Conservation (phyloP, 2,888 invertebrate genomes). For the Agrilus biguttatus region DNA sequence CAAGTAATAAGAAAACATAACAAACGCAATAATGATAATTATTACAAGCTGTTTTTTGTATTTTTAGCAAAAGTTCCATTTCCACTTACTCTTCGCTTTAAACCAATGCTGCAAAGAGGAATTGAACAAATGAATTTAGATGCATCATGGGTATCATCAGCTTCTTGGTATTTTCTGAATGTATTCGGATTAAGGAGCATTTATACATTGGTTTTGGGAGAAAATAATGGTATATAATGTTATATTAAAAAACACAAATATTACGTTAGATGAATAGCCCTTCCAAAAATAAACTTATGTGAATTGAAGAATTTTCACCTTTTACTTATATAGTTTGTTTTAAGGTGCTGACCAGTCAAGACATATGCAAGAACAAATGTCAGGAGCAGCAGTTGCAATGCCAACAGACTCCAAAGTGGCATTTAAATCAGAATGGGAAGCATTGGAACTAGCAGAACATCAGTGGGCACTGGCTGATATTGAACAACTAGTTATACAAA, state of each 20-base stretch:
- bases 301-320: background rate
- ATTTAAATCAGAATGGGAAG: conserved; percentile 97
- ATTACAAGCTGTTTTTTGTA: background rate
- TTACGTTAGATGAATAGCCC: background rate
- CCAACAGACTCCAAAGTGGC: conserved; percentile 90
- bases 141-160: conserved; percentile 97
- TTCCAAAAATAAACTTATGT: background rate
- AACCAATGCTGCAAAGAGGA: conserved; percentile 95
- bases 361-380: conserved; percentile 91
- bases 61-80: conserved; percentile 83
- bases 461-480: conserved; percentile 71
- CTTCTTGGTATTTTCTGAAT: conserved; percentile 97
- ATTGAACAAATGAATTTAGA: conserved; percentile 85
- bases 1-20: conserved; percentile 32
- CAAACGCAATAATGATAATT: background rate
- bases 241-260: conserved; percentile 7
- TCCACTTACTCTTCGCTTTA: conserved; percentile 88
- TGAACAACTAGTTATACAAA: conserved; percentile 37
- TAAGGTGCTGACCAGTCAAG: conserved; percentile 81
- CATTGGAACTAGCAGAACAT: conserved; percentile 85
- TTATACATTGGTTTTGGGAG: conserved; percentile 87
- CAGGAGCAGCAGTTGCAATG: conserved; percentile 87
- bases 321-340: background rate
- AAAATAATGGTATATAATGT: conserved; percentile 85
- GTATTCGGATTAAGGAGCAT: conserved; percentile 93